Evolutionary conservation across 2,888 invertebrate genomes (phyloP).

Genomic region (Melieria picta): DNA sequence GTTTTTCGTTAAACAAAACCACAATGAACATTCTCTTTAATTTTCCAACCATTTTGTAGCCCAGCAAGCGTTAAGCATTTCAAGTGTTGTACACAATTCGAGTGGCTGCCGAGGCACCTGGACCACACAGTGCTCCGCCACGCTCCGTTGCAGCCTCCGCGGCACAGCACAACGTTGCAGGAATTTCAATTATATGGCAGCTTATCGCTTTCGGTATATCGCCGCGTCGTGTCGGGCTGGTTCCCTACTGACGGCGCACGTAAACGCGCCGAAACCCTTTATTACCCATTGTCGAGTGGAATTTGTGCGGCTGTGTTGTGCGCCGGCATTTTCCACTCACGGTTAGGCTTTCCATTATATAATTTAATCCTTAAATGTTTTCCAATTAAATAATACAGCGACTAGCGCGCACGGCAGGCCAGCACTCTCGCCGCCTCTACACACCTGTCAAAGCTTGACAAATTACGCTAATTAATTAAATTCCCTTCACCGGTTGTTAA

Average conservation of each 20-base stretch:
- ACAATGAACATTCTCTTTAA: too few relatives aligned
- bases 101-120: not conserved
- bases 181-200: slow-evolving; percentile 18
- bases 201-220: not conserved
- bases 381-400: too few relatives aligned
- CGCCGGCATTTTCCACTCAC: not conserved
- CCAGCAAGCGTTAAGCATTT: too few relatives aligned
- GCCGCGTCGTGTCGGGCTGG: not conserved
- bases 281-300: too few relatives aligned
- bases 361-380: not conserved
- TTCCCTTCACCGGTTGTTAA: not conserved
- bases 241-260: too few relatives aligned
- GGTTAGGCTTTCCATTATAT: not conserved
- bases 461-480: slow-evolving; percentile 33
- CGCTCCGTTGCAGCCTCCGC: too few relatives aligned
- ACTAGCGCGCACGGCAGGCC: too few relatives aligned
- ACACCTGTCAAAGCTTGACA: slow-evolving; percentile 25
- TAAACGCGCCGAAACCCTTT: too few relatives aligned
- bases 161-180: not conserved
- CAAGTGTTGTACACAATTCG: not conserved
- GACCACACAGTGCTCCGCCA: not conserved
- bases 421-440: not conserved
- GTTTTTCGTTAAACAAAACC: too few relatives aligned
- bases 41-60: too few relatives aligned
- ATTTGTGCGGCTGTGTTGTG: too few relatives aligned